Conservation (phyloP, 1,140 invertebrate species). For the Ceratina japonica region DNA sequence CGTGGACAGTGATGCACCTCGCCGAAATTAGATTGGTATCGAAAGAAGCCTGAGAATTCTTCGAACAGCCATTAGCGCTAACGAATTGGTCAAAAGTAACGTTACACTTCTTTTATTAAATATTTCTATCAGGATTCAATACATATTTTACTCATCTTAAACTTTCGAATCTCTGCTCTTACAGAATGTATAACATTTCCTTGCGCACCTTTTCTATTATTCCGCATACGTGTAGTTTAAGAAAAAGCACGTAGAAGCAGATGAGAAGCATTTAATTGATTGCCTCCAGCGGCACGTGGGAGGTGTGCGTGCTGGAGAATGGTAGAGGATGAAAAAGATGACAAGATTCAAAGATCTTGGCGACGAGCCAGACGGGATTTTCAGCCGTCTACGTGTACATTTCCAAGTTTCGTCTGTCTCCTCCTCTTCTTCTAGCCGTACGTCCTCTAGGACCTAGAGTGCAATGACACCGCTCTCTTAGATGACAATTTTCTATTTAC, state of each 20-base stretch:
- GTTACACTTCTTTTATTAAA: no score
- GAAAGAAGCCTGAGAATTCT: neutral
- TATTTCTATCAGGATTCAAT: no score
- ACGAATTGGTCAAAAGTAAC: no score
- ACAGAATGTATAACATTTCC: no score
- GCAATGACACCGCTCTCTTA: slow-evolving; percentile 58
- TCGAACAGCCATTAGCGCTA: no score
- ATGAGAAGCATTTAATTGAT: slow-evolving; percentile 38
- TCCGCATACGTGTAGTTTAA: no score
- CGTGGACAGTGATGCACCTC: slow-evolving; percentile 6
- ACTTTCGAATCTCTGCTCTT: no score
- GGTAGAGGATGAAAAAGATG: slow-evolving; percentile 57
- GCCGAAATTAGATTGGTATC: neutral
- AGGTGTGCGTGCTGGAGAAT: slow-evolving; percentile 47
- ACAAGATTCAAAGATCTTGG: slow-evolving; percentile 62
- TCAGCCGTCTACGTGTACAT: slow-evolving; percentile 67
- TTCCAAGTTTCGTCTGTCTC: slow-evolving; percentile 60
- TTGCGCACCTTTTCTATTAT: no score
- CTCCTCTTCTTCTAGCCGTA: slow-evolving; percentile 42
- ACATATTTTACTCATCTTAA: no score
- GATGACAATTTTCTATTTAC: slow-evolving; percentile 63
- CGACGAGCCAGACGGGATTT: slow-evolving; percentile 61
- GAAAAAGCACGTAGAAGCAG: slow-evolving; percentile 13
- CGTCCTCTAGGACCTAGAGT: slow-evolving; percentile 62
- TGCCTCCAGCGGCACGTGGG: slow-evolving; percentile 34